A percentile compares a stretch with the other conserved stretches of the same genome.
Evolutionary conservation across 1,140 invertebrate species (phyloP).

Genomic region (Chironomus tepperi): DNA sequence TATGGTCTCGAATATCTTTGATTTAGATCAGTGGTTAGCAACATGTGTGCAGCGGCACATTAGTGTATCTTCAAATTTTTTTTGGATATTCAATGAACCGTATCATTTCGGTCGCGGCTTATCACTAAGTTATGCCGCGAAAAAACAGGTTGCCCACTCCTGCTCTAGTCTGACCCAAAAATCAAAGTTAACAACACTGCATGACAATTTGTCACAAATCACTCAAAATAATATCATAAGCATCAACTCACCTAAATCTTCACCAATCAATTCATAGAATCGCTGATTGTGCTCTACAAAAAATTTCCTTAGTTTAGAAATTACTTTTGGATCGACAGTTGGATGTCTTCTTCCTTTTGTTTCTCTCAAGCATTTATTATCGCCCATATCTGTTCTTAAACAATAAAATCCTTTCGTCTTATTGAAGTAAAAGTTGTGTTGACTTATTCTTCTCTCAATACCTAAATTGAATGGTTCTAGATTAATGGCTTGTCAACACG

Average conservation of each 20-base stretch:
- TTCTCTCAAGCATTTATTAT: conserved; percentile 79
- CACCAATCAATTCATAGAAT: conserved; percentile 88
- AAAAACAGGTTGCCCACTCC: too few species aligned
- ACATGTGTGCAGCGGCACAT: too few species aligned
- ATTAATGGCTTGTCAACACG: too few species aligned
- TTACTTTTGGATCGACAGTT: conserved; percentile 67
- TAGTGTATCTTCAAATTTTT: too few species aligned
- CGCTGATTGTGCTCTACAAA: conserved; percentile 91
- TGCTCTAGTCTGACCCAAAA: too few species aligned
- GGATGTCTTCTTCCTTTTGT: conserved; percentile 93
- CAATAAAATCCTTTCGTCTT: conserved; percentile 96
- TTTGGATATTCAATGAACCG: too few species aligned
- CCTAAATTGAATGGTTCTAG: conserved; percentile 28
- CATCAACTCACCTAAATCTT: conserved; percentile 86
- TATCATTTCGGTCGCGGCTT: too few species aligned
- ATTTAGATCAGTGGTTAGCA: too few species aligned
- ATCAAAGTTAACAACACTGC: too few species aligned
- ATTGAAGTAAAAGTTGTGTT: conserved; percentile 94
- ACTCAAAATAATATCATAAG: neutral
- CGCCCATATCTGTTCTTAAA: conserved; percentile 72
- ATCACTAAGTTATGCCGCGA: too few species aligned
- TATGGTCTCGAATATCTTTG: too few species aligned
- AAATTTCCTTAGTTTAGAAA: conserved; percentile 83
- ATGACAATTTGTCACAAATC: neutral
- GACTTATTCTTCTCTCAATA: conserved; percentile 55